Evolutionary conservation across 2,113 vertebrate species (phyloP).

Genomic region (Malurus elegans): DNA sequence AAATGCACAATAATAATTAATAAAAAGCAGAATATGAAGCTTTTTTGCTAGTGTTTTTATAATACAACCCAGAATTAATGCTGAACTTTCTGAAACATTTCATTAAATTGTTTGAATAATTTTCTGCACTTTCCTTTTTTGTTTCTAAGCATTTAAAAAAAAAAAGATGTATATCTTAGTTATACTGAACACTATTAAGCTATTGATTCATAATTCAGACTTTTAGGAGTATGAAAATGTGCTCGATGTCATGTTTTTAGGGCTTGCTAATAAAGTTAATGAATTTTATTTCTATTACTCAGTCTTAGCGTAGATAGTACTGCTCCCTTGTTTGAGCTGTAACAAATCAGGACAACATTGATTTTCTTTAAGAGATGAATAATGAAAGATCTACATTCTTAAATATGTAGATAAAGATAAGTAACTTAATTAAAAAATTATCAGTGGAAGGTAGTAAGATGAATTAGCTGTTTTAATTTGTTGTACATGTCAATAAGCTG

Average conservation of each 20-base stretch:
- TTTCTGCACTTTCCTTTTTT: background rate
- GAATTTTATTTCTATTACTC: constrained; percentile 38
- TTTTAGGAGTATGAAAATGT: background rate
- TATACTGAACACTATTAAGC: background rate
- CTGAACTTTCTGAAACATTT: background rate
- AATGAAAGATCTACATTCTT: constrained; percentile 55
- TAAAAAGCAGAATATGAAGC: background rate
- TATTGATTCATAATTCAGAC: background rate
- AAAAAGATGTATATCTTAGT: background rate
- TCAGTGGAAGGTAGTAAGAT: constrained; percentile 45
- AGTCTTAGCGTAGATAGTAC: constrained; percentile 24
- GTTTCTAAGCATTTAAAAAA: background rate
- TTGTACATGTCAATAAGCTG: constrained; percentile 4
- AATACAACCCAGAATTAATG: background rate
- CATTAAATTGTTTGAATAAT: background rate
- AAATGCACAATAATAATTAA: background rate
- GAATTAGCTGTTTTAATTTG: constrained; percentile 43
- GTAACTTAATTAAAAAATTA: constrained; percentile 64
- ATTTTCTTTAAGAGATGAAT: constrained; percentile 68
- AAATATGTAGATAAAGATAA: constrained; percentile 67
- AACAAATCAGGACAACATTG: constrained; percentile 60
- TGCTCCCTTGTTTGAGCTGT: background rate
- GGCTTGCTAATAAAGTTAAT: constrained; percentile 33
- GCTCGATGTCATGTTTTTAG: background rate
- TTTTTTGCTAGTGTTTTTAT: background rate